phyloP scores from a whole-genome alignment of 2,113 vertebrate genomes.

The Egretta garzetta region DNA sequence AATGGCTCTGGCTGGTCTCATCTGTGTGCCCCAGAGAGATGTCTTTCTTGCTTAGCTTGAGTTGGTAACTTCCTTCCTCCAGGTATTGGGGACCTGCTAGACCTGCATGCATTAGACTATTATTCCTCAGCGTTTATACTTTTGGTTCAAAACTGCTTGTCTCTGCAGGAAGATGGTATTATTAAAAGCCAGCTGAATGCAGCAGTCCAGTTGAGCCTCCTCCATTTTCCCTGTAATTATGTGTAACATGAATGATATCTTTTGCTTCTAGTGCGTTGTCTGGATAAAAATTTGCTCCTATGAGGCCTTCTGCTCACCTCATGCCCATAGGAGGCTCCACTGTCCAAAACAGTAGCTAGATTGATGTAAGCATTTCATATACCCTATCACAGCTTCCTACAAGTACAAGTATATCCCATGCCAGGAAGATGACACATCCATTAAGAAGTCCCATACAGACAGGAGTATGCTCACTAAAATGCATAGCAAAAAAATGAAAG shows the following conservation, averaged over 20 bases:
- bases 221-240: background rate
- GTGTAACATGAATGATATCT: background rate
- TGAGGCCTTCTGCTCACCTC: background rate
- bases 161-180: background rate
- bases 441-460: background rate
- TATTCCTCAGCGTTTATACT: background rate
- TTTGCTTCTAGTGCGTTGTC: background rate
- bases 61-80: background rate
- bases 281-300: background rate
- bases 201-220: background rate
- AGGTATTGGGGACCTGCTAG: background rate
- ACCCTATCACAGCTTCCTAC: background rate
- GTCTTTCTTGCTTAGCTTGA: background rate
- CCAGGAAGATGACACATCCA: background rate
- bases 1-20: background rate
- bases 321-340: background rate
- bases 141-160: background rate
- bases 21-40: background rate
- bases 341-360: background rate
- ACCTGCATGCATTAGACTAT: background rate
- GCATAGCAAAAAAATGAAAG: background rate
- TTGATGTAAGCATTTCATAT: background rate
- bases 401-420: accelerated
- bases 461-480: background rate
- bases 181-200: background rate